Percentiles rank a stretch among this genome's conserved stretches.
phyloP scores from a whole-genome alignment of 2,888 invertebrate genomes.

The Cheilosia grossa region DNA sequence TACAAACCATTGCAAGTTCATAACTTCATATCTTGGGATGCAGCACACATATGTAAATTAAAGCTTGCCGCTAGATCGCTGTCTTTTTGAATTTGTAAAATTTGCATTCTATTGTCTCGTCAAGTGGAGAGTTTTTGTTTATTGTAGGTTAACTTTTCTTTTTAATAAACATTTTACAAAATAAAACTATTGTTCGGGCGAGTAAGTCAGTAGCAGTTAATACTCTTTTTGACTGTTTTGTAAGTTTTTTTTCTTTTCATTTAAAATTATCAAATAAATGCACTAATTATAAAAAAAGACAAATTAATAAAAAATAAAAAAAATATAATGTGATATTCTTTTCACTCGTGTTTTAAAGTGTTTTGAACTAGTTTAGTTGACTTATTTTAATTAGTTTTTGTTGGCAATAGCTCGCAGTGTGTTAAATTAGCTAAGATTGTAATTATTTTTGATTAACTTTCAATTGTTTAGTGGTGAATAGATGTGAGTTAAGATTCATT shows the following conservation, averaged over 20 bases:
- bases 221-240: constrained; percentile 57
- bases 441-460: constrained; percentile 36
- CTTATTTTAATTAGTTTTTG: constrained; percentile 42
- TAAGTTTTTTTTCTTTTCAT: constrained; percentile 68
- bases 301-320: constrained; percentile 35
- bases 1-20: constrained; percentile 49
- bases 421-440: constrained; percentile 61
- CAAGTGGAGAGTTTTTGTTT: constrained; percentile 69
- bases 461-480: constrained; percentile 59
- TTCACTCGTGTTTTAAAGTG: constrained; percentile 63
- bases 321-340: constrained; percentile 54
- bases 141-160: constrained; percentile 54
- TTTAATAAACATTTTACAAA: constrained; percentile 25
- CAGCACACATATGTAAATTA: constrained; percentile 17
- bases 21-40: constrained; percentile 17
- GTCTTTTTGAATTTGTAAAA: constrained; percentile 17
- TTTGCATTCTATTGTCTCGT: constrained; percentile 51
- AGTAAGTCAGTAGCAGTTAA: constrained; percentile 32
- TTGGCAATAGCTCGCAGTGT: constrained; percentile 75
- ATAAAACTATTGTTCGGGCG: constrained; percentile 17
- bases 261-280: constrained; percentile 42
- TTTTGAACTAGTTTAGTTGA: constrained; percentile 56
- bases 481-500: constrained; percentile 60
- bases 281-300: constrained; percentile 42
- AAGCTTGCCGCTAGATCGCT: constrained; percentile 31